Evolutionary conservation across 2,797 vertebrate genomes (phyloP), one percentile per base, ranked within the genome.

Genomic region (Echeneis naucrates): DNA sequence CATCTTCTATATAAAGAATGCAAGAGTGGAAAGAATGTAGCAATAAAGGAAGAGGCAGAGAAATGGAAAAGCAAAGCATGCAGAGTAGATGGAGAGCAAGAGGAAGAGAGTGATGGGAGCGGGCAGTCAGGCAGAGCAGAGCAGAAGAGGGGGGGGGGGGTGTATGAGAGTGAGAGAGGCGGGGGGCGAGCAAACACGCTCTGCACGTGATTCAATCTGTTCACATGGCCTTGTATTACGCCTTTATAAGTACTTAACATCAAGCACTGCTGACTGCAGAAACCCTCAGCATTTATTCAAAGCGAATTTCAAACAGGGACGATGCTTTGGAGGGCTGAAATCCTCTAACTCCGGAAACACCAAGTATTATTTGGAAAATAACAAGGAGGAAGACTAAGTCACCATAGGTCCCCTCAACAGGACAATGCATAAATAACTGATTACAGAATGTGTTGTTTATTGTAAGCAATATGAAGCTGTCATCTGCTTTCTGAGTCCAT

Each of bases 121-220:
- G 78, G 72, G 70, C 86, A 79, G 73, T 72, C 63, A 87, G 72
- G 82, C 85, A 83, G 74, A 89, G 80, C 74, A 30, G 68, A 12
- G 69, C 52, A 64, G 64, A 59, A 61, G 56, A 80, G 71, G 65
- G 80, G 76, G 65, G 80, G 76, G 82, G 56, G 70, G 57, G 82
- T 37, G 64, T 32, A 55, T 56, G 76, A 38, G 67, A 77, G 71
- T 16, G 68, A 59, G 65, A 66, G 72, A 40, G 69, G 67, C 10
- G 27, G 75, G 44, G 70, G 80, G 48, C 0, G 67, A 76, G 72
- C 78, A 82, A 89, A 87, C 81, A 83, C 78, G 37, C 81, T 80
- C 84, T 88, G 86, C 90, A 91, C 85, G 89, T 90, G 91, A 92
- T 88, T 75, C 72, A 86, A 58, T 91, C 85, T 91, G 86, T 90